Base-by-base conservation (phyloP, 2,888 invertebrate species). In the Andrena fulva region DNA sequence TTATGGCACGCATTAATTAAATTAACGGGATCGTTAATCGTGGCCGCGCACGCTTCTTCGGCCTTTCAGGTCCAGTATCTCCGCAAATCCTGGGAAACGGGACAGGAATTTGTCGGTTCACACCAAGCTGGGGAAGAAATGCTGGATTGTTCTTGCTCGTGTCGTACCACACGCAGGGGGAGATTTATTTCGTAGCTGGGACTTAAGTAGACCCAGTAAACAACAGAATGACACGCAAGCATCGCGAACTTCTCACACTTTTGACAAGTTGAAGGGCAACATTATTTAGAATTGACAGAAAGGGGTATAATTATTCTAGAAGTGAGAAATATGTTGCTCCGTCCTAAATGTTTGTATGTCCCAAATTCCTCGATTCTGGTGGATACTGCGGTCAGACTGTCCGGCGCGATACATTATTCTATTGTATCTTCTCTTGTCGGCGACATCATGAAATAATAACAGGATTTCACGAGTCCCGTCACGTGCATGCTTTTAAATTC, bases 11-110 rank as follows among this genome's bases (percentile, higher is more conserved):
- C 86, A 85, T 87, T 87, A 87, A 87, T 88, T 87, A 79, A 87
- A 88, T 88, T 88, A 88, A 80, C 82, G 70, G 80, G 80, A 85
- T 84, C 87, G 76, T 86, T 86, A 87, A 87, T 86, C 75, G 85
- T 35, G 77, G 80, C 56, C 54, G 64, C 75, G 75, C 73, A 68
- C 20, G 48, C 62, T 73, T 54, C 86, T 69, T 31, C 27, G 71
- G 64, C 52, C 66, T 35, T 68, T 24, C 72, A 27, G 56, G 66
- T 60, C 42, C 42, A 27, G 70, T 60, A 63, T 72, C 72, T 67
- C 71, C 10, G 71, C 79, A 71, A 86, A 86, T 86, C 48, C 78
- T 50, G 5, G 59, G n/a, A 10, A 81, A 69, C 71, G 72, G 52
- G n/a, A 10, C 24, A 48, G 59, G 64, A 50, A n/a, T 31, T 16